phyloP scores from a whole-genome alignment of 1,140 invertebrate species.

The Drosophila quadrilineata region DNA sequence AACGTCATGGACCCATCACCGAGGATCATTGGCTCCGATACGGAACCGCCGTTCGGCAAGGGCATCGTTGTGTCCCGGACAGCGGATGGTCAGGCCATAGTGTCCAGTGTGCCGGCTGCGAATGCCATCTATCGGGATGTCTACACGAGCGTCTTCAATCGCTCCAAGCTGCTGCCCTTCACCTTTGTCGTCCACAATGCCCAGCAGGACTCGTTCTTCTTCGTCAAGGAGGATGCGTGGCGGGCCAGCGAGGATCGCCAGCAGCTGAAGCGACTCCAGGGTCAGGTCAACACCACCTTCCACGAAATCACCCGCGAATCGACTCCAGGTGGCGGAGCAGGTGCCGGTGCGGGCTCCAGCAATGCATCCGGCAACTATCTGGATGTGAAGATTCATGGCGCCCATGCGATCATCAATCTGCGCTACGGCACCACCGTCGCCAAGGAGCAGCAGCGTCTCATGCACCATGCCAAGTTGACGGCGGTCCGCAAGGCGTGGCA shows the following conservation, averaged over 20 bases:
- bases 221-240: conserved; percentile 95
- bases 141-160: conserved; percentile 96
- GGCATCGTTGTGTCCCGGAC: conserved; percentile 93
- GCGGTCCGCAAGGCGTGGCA: conserved; percentile 96
- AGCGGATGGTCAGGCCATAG: conserved; percentile 89
- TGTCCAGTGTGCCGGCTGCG: conserved; percentile 92
- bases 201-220: conserved; percentile 96
- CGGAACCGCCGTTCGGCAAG: conserved; percentile 94
- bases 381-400: conserved; percentile 93
- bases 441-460: conserved; percentile 91
- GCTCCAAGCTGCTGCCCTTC: conserved; percentile 93
- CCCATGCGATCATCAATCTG: conserved; percentile 90
- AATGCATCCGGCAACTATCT: conserved; percentile 83
- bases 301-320: conserved; percentile 89
- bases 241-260: conserved; percentile 93
- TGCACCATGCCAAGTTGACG: conserved; percentile 92
- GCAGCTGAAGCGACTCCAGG: conserved; percentile 92
- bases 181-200: conserved; percentile 94
- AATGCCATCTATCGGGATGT: conserved; percentile 95
- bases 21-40: conserved; percentile 87
- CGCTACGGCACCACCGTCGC: conserved; percentile 94
- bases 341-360: not conserved
- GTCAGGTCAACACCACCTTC: conserved; percentile 96
- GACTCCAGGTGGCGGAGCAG: conserved; percentile 3
- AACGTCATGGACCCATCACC: conserved; percentile 88